Evolutionary conservation across 2,113 vertebrate genomes (phyloP).

Genomic region (Oreochromis spilurus): DNA sequence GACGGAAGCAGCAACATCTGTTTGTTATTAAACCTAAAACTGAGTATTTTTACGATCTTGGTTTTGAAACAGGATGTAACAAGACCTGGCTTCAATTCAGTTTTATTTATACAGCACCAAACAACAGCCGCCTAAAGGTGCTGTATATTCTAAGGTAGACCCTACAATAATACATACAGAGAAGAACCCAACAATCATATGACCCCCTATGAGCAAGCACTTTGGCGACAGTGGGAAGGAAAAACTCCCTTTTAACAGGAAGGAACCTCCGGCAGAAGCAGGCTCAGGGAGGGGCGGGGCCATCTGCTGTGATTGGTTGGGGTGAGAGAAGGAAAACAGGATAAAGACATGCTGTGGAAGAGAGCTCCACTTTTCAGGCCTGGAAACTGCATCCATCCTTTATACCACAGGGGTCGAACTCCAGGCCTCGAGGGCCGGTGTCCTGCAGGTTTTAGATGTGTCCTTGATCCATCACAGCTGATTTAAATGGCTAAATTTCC

Average conservation of each 20-base stretch:
- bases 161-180: background rate
- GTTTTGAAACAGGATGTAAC: background rate
- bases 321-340: background rate
- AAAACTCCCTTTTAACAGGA: background rate
- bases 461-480: background rate
- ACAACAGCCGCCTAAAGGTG: no score
- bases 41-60: background rate
- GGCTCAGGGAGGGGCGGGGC: background rate
- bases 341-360: background rate
- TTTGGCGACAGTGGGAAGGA: background rate
- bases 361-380: background rate
- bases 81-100: no score
- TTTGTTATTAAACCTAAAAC: background rate
- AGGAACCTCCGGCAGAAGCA: background rate
- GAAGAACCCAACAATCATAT: background rate
- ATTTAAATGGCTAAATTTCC: background rate
- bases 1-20: background rate
- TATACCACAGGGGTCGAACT: no score
- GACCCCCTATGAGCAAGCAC: fast-evolving
- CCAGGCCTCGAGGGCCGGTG: no score
- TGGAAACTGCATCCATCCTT: background rate
- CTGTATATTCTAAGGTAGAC: no score
- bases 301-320: fast-evolving
- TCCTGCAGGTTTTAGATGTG: no score
- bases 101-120: no score